Evolutionary conservation across 2,888 invertebrate genomes (phyloP).

Genomic region (Xanthorhoe designata): DNA sequence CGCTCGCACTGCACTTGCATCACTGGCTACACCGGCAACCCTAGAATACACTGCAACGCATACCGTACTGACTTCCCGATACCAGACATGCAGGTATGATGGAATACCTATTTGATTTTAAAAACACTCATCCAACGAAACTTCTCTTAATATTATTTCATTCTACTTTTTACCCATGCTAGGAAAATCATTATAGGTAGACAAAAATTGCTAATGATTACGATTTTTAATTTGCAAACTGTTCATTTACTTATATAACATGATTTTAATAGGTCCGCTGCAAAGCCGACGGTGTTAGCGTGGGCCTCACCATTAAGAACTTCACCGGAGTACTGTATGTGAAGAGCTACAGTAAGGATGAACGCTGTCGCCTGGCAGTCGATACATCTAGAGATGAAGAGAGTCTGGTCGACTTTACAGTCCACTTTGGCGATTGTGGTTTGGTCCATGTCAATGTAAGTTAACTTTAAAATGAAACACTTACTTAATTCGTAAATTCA

Average conservation of each 20-base stretch:
- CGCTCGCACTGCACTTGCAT: constrained; percentile 92
- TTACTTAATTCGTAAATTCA: neutral
- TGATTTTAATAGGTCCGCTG: constrained; percentile 88
- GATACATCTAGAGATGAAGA: constrained; percentile 90
- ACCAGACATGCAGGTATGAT: constrained; percentile 89
- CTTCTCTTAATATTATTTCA: neutral
- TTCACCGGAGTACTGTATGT: constrained; percentile 97
- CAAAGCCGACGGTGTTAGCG: constrained; percentile 95
- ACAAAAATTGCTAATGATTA: too few relatives aligned
- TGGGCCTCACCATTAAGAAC: constrained; percentile 91
- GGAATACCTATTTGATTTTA: too few relatives aligned
- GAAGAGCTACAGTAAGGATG: constrained; percentile 97
- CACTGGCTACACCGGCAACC: constrained; percentile 91
- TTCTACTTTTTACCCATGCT: too few relatives aligned
- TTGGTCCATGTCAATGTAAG: constrained; percentile 95
- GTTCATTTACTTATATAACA: neutral
- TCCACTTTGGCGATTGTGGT: constrained; percentile 96
- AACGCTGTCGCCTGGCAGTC: constrained; percentile 93
- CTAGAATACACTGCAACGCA: constrained; percentile 89
- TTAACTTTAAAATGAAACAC: constrained; percentile 1
- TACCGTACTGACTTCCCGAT: constrained; percentile 93
- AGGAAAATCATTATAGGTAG: too few relatives aligned
- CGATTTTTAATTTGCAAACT: neutral
- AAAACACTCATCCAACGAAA: neutral
- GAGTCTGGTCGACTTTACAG: constrained; percentile 92